phyloP scores from a whole-genome alignment of 2,888 invertebrate genomes.

The Drosophila pegasa region DNA sequence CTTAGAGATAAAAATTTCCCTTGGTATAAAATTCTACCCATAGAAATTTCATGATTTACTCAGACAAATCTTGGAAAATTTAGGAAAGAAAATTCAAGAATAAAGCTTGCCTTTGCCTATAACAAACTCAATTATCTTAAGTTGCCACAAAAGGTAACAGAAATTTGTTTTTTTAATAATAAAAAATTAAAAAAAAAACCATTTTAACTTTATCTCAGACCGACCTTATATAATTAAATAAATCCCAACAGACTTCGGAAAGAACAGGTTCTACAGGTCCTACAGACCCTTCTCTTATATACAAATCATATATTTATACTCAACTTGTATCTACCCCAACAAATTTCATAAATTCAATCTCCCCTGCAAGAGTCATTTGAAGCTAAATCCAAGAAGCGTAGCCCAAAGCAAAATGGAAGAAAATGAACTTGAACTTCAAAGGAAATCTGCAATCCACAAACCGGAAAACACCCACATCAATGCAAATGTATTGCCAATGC shows the following conservation, averaged over 20 bases:
- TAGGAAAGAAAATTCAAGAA: background rate
- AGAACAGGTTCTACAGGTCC: no score
- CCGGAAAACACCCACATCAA: conserved; percentile 33
- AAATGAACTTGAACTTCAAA: conserved; percentile 4
- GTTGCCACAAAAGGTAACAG: no score
- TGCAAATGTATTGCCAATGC: conserved; percentile 52
- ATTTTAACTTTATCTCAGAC: no score
- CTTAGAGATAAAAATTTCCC: no score
- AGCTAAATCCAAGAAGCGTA: background rate
- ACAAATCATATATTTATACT: background rate
- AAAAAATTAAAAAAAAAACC: no score
- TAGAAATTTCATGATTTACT: background rate
- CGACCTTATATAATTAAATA: background rate
- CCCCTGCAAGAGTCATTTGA: conserved; percentile 1
- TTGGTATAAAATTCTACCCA: no score
- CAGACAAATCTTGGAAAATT: background rate
- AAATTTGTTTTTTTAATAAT: no score
- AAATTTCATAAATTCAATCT: background rate
- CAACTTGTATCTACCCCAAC: background rate
- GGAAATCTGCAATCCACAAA: conserved; percentile 16
- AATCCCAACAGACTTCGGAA: background rate
- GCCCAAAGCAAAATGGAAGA: conserved; percentile 1
- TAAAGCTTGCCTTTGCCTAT: background rate
- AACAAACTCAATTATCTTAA: no score
- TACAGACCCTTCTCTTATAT: background rate